Evolutionary conservation across 2,888 invertebrate genomes (phyloP).

Genomic region (Salticus scenicus): DNA sequence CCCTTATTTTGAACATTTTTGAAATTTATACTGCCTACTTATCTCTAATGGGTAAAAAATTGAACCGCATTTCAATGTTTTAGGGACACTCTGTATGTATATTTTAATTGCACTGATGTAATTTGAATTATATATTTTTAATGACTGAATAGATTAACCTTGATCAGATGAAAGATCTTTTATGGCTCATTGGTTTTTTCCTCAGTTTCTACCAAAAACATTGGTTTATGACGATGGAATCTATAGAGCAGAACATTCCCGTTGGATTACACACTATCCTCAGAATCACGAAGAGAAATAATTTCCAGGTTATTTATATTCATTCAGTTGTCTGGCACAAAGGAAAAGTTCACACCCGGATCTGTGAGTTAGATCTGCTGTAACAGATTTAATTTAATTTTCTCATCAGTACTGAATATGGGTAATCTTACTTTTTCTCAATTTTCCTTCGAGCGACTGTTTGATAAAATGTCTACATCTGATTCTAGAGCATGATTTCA

Average conservation of each 20-base stretch:
- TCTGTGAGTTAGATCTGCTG: neutral
- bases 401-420: neutral
- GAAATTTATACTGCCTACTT: too few relatives aligned
- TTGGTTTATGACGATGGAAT: neutral
- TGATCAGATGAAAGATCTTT: neutral
- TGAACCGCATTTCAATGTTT: too few relatives aligned
- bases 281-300: neutral
- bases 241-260: conserved; percentile 12
- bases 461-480: neutral
- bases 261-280: neutral
- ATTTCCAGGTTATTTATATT: neutral
- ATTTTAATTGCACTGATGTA: too few relatives aligned
- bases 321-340: neutral
- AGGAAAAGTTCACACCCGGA: neutral
- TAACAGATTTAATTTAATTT: neutral
- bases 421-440: neutral
- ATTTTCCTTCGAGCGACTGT: neutral
- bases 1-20: too few relatives aligned
- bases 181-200: conserved; percentile 1
- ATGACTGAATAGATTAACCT: neutral
- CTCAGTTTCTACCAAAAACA: neutral
- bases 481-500: neutral
- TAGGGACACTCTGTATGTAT: too few relatives aligned
- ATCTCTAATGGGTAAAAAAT: too few relatives aligned
- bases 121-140: too few relatives aligned